Percentiles rank a stretch among this genome's conserved stretches.
phyloP scores from a whole-genome alignment of 1,140 invertebrate species.

The Antheraea mylitta region DNA sequence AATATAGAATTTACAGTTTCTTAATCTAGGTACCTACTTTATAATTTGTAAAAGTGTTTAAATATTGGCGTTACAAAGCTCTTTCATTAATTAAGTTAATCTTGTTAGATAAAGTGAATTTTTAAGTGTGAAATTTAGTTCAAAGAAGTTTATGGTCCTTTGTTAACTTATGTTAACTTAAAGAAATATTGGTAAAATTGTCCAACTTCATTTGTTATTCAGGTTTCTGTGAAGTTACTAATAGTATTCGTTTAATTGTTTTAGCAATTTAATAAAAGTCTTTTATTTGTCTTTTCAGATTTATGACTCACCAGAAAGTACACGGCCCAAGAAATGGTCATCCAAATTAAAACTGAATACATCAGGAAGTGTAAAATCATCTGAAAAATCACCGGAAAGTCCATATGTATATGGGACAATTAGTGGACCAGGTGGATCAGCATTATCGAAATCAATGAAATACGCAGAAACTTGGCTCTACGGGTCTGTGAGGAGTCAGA shows the following conservation, averaged over 20 bases:
- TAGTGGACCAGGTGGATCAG: constrained; percentile 77
- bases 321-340: constrained; percentile 71
- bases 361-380: constrained; percentile 65
- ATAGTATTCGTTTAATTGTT: background rate
- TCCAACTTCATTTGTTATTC: too few relatives aligned
- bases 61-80: too few relatives aligned
- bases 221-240: background rate
- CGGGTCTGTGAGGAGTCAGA: constrained; percentile 83
- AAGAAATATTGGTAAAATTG: too few relatives aligned
- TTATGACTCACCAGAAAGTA: constrained; percentile 62
- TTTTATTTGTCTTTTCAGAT: constrained; percentile 42
- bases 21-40: too few relatives aligned
- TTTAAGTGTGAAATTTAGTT: too few relatives aligned
- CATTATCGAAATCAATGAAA: constrained; percentile 88
- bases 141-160: too few relatives aligned
- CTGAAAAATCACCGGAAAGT: constrained; percentile 70
- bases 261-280: background rate
- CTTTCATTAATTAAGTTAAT: too few relatives aligned
- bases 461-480: constrained; percentile 91
- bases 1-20: too few relatives aligned
- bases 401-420: constrained; percentile 72
- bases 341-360: constrained; percentile 70
- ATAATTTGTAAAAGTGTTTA: too few relatives aligned
- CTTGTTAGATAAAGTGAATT: too few relatives aligned
- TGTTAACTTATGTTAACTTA: too few relatives aligned